Evolutionary conservation across 37 sponge, comb jelly and placozoan species (phyloP).

Genomic region (Dysidea cf. avara): DNA sequence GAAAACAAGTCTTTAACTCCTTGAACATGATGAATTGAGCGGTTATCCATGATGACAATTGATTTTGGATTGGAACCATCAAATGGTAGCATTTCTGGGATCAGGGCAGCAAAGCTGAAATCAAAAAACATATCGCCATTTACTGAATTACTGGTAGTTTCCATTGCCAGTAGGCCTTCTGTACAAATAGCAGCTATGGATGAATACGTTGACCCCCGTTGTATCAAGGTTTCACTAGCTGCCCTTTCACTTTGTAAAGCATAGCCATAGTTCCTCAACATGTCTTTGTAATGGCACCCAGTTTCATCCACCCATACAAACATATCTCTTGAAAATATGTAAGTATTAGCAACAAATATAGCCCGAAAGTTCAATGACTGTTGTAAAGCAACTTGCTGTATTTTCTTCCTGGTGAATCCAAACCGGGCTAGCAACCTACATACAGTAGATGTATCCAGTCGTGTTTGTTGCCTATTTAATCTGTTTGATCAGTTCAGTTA

Average conservation of each 20-base stretch:
- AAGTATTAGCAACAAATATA: background rate
- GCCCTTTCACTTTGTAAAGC: conserved; percentile 3
- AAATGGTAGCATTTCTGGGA: background rate
- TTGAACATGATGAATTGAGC: conserved; percentile 1
- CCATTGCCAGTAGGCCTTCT: background rate
- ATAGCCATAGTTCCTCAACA: conserved; percentile 2
- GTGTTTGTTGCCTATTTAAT: too few species aligned
- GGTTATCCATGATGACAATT: conserved; percentile 10
- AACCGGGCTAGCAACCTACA: background rate
- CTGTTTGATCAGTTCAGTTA: too few species aligned
- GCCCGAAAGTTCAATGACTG: background rate
- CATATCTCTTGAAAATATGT: background rate
- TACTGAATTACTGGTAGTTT: background rate
- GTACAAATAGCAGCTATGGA: background rate
- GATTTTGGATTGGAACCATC: background rate
- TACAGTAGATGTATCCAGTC: background rate
- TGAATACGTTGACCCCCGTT: background rate
- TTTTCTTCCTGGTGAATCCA: conserved; percentile 1
- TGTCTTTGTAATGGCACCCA: background rate
- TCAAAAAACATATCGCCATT: background rate
- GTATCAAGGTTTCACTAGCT: background rate
- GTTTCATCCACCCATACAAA: conserved; percentile 4
- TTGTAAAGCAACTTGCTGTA: conserved; percentile 4
- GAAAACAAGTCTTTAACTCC: background rate
- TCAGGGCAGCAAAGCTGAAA: background rate